Evolutionary conservation across 2,888 invertebrate genomes (phyloP).

Genomic region (Nephrocerus scutellatus): DNA sequence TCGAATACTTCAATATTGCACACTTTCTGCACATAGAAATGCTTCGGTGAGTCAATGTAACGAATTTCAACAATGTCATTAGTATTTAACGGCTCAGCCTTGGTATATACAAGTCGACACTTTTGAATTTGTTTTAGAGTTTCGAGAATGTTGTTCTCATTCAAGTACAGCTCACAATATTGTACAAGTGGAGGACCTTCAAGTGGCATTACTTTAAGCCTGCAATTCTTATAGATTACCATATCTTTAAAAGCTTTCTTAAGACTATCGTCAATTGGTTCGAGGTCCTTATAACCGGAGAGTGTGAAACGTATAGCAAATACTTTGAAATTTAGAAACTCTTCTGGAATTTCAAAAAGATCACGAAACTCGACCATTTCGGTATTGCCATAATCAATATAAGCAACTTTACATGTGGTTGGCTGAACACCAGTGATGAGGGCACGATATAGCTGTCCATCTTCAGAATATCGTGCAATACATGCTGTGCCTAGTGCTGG

Average conservation of each 20-base stretch:
- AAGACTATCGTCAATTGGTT: conserved; percentile 53
- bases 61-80: conserved; percentile 43
- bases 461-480: conserved; percentile 63
- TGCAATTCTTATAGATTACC: conserved; percentile 57
- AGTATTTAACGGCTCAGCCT: conserved; percentile 33
- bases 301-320: conserved; percentile 70
- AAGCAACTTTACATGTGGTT: conserved; percentile 67
- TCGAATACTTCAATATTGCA: conserved; percentile 56
- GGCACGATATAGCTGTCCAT: conserved; percentile 65
- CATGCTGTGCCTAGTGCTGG: conserved; percentile 72
- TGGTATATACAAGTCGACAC: conserved; percentile 36
- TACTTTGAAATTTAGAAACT: conserved; percentile 63
- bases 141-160: conserved; percentile 37
- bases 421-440: conserved; percentile 67
- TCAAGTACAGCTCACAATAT: conserved; percentile 64
- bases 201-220: conserved; percentile 60
- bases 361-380: conserved; percentile 64
- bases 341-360: conserved; percentile 67
- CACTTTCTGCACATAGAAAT: conserved; percentile 67
- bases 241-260: conserved; percentile 66
- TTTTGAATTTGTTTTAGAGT: conserved; percentile 36
- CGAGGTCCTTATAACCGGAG: conserved; percentile 61
- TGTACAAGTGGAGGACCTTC: conserved; percentile 67
- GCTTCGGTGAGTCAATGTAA: conserved; percentile 54
- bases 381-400: conserved; percentile 74